A percentile compares a stretch with the other conserved stretches of the same genome.
Evolutionary conservation across 1,140 invertebrate species (phyloP).

Genomic region (Trissolcus basalis): DNA sequence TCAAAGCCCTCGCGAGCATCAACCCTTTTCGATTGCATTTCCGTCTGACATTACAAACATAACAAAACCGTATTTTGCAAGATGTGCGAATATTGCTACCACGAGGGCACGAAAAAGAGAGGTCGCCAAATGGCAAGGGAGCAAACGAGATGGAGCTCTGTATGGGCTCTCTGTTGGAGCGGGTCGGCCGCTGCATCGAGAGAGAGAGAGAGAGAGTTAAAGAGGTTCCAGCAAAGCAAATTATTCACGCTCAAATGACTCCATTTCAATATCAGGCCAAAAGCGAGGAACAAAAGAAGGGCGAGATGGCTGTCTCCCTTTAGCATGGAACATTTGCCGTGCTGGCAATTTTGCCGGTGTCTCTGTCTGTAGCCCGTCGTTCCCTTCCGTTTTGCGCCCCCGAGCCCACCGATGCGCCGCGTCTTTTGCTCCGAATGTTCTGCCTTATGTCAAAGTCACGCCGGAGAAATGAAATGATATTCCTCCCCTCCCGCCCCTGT

Average conservation of each 20-base stretch:
- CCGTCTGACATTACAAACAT: slow-evolving; percentile 2
- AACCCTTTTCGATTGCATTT: too few species aligned
- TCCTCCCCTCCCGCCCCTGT: slow-evolving; percentile 39
- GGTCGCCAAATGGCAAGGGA: slow-evolving; percentile 46
- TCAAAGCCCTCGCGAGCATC: too few species aligned
- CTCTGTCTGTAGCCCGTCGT: slow-evolving; percentile 69
- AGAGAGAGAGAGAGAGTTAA: slow-evolving; percentile 47
- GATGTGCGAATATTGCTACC: slow-evolving; percentile 42
- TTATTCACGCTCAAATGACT: slow-evolving; percentile 79
- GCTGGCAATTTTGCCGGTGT: slow-evolving; percentile 63
- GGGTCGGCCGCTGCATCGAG: slow-evolving; percentile 37
- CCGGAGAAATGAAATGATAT: slow-evolving; percentile 53
- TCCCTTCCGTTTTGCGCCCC: slow-evolving; percentile 38
- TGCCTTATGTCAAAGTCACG: slow-evolving; percentile 59
- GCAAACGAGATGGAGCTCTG: neutral
- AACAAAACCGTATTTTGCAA: slow-evolving; percentile 23
- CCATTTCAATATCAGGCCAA: slow-evolving; percentile 77
- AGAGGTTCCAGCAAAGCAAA: slow-evolving; percentile 75
- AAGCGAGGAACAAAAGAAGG: slow-evolving; percentile 77
- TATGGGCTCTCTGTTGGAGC: too few species aligned
- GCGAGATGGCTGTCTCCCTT: slow-evolving; percentile 76
- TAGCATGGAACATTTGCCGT: slow-evolving; percentile 74
- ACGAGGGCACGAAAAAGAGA: slow-evolving; percentile 4
- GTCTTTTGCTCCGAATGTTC: slow-evolving; percentile 49
- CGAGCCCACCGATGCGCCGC: slow-evolving; percentile 16